Percentiles rank a stretch among this genome's conserved stretches.
Evolutionary conservation across 2,113 vertebrate genomes (phyloP).

Genomic region (Dipodomys merriami): DNA sequence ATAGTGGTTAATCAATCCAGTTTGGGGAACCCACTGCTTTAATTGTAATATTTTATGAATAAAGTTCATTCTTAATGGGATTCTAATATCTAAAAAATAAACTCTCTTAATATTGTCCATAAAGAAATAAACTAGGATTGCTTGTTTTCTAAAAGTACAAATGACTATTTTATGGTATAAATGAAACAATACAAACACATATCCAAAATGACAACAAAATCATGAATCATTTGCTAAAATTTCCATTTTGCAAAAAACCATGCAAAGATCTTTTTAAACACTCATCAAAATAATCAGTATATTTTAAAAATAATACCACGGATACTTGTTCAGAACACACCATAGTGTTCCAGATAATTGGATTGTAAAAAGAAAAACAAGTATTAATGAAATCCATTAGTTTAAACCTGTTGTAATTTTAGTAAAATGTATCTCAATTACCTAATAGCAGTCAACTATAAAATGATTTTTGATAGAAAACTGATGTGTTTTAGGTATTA

Average conservation of each 20-base stretch:
- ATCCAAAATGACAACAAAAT: conserved; percentile 59
- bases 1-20: not conserved
- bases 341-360: conserved; percentile 67
- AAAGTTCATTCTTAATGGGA: not conserved
- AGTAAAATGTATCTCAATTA: conserved; percentile 73
- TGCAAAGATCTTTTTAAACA: conserved; percentile 64
- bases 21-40: conserved; percentile 16
- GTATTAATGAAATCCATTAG: conserved; percentile 76
- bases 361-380: conserved; percentile 78
- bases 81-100: not conserved
- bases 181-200: conserved; percentile 32
- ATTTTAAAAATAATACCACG: conserved; percentile 75
- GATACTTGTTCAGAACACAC: conserved; percentile 77
- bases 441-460: conserved; percentile 20
- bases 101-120: not conserved
- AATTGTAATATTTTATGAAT: conserved; percentile 40
- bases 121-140: not conserved
- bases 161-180: not conserved
- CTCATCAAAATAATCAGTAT: conserved; percentile 72
- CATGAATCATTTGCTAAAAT: conserved; percentile 38
- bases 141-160: not conserved
- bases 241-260: conserved; percentile 58
- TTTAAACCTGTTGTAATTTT: conserved; percentile 76
- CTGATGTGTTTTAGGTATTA: conserved; percentile 62
- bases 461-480: conserved; percentile 76